Evolutionary conservation across 2,888 invertebrate genomes (phyloP).

Genomic region (Acronicta alni): DNA sequence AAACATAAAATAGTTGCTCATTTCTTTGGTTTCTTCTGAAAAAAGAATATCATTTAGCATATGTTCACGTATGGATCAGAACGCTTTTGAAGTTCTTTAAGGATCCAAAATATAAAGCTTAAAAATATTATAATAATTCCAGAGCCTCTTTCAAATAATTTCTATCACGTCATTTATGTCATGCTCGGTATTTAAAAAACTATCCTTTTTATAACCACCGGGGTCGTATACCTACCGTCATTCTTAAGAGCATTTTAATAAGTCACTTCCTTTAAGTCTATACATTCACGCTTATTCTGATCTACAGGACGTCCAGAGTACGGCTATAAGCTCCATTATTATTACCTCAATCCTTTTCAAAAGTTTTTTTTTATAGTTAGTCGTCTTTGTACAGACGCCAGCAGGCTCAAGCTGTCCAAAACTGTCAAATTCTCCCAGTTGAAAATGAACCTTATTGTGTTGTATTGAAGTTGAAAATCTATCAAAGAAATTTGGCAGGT

Average conservation of each 20-base stretch:
- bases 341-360: conserved; percentile 20
- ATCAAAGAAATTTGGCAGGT: too few species aligned
- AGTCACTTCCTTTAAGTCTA: conserved; percentile 44
- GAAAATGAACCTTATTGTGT: too few species aligned
- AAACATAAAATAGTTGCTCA: not conserved
- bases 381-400: conserved; percentile 10
- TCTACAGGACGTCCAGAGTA: conserved; percentile 31
- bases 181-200: conserved; percentile 23
- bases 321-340: conserved; percentile 14
- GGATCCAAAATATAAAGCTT: conserved; percentile 8
- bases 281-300: conserved; percentile 16
- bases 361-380: conserved; percentile 6
- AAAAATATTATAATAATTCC: conserved; percentile 10
- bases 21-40: not conserved
- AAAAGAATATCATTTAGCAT: not conserved
- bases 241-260: conserved; percentile 44
- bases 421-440: too few species aligned
- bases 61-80: not conserved
- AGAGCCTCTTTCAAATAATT: conserved; percentile 20
- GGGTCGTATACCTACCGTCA: conserved; percentile 39
- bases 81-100: too few species aligned
- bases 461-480: too few species aligned
- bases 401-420: too few species aligned
- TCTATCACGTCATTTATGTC: not conserved
- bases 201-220: conserved; percentile 37